Evolutionary conservation across 2,888 invertebrate genomes (phyloP).

Genomic region (Dastarcus helophoroides): DNA sequence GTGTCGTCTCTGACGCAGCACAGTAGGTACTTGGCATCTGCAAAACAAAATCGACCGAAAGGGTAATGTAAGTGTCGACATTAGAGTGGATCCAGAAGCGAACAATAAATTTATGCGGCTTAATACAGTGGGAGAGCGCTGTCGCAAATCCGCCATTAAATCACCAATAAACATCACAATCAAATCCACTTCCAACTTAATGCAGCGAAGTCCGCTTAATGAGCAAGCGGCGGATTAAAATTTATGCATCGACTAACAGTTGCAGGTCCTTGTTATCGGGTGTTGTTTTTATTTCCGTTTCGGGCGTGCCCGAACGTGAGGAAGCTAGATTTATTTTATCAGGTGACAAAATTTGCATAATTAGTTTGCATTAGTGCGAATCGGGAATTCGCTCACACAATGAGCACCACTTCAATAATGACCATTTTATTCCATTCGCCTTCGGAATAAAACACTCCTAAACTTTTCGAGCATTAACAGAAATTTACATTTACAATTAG

Average conservation of each 20-base stretch:
- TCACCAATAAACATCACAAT: conserved; percentile 20
- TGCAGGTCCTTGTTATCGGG: conserved; percentile 12
- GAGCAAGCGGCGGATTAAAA: conserved; percentile 19
- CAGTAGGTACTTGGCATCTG: conserved; percentile 82
- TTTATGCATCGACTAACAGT: conserved; percentile 19
- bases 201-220: conserved; percentile 19
- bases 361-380: conserved; percentile 25
- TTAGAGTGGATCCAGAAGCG: neutral
- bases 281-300: conserved; percentile 20
- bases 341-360: conserved; percentile 29
- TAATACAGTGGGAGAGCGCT: neutral
- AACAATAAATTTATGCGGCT: neutral
- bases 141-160: conserved; percentile 13
- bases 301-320: conserved; percentile 18
- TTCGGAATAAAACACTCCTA: conserved; percentile 9
- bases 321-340: conserved; percentile 27
- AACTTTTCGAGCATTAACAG: conserved; percentile 15
- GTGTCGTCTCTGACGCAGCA: conserved; percentile 93
- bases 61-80: neutral
- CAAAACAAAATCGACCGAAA: conserved; percentile 2
- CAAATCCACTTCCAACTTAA: conserved; percentile 18
- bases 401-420: conserved; percentile 12
- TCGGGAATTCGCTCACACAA: conserved; percentile 13
- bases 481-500: conserved; percentile 23
- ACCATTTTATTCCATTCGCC: conserved; percentile 10